These are phyloP conservation scores for Acromyrmex echinatior DNA, from an alignment of 1,140 invertebrate genomes.

Conservation along the genomic window DNA sequence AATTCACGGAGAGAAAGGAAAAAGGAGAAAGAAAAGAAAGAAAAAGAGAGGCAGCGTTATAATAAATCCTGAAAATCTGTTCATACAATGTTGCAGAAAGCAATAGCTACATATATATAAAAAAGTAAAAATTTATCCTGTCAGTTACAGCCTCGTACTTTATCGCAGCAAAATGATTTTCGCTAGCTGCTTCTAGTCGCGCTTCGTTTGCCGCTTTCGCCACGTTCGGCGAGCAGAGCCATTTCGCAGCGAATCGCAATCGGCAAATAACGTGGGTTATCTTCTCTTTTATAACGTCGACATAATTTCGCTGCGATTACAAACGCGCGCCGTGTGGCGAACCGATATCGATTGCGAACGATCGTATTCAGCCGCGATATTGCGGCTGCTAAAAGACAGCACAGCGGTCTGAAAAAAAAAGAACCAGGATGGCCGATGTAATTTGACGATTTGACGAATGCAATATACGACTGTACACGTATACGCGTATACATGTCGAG, in stretches of 20 bases:
- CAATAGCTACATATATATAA: not conserved
- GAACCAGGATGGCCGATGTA: not conserved
- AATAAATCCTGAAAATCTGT: not conserved
- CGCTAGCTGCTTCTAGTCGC: conserved; percentile 58
- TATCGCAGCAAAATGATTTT: conserved; percentile 44
- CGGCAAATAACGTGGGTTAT: conserved; percentile 19
- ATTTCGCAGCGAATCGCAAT: conserved; percentile 26
- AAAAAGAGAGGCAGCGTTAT: not conserved
- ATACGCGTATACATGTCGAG: conserved; percentile 10
- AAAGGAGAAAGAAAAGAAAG: too few relatives aligned
- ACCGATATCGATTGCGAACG: not conserved
- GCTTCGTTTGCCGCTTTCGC: conserved; percentile 54
- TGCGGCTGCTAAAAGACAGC: not conserved
- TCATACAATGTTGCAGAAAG: not conserved
- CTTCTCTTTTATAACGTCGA: not conserved
- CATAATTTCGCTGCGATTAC: conserved; percentile 33
- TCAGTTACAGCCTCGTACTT: conserved; percentile 48
- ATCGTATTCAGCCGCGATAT: not conserved
- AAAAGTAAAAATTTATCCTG: not conserved
- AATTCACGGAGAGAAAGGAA: not conserved
- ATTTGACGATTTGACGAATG: conserved; percentile 36
- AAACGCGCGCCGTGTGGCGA: not conserved
- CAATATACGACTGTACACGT: conserved; percentile 39
- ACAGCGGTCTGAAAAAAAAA: not conserved
- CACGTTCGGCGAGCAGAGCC: conserved; percentile 45